Evolutionary conservation across 1,140 invertebrate genomes (phyloP), one percentile per base, ranked within the genome.

Genomic region (Euwallacea fornicatus): DNA sequence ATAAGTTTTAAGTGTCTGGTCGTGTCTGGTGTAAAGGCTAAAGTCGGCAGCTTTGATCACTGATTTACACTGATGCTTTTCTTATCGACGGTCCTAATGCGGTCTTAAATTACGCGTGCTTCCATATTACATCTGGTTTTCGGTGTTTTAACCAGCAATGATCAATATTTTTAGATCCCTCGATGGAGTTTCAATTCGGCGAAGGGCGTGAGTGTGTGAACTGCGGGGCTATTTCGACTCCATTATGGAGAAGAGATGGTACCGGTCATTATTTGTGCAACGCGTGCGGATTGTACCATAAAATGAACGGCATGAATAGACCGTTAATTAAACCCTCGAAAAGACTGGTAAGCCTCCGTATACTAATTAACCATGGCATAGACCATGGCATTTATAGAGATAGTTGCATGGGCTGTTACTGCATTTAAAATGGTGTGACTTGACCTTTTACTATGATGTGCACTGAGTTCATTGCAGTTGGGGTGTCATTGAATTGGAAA

Each of bases 231-330:
- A 96, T 95, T 77, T 95, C 93, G 56, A 98, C 96, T 4, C 96
- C 96, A 7, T 85, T 98, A 55, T 98, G 96, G 97, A 87, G 96
- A 63, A 86, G 97, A 72, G 96, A 98, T 83, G 92, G 94, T 55
- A 97, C 95, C 56, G 96, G 96, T 0, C 96, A 98, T 85, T 98
- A 98, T 84, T 86, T 99, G 74, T 99, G 97, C 87, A 99, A 99
- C 84, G 97, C 97, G 53, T 99, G 97, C 84, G 93, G 95, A 69
- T 87, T 97, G 47, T 97, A 97, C 86, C 94, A 96, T 83, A 96
- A 96, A 85, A 95, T 97, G 89, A 97, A 98, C 84, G 93, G 94
- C 76, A 94, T 94, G 88, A 95, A 95, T 83, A 86, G 93, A 73
- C 93, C 93, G 50, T 86, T 96, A 76, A 92, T 95, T 73, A 94